Base-by-base conservation (phyloP, 2,888 invertebrate species). In the Sarcophaga caerulescens region DNA sequence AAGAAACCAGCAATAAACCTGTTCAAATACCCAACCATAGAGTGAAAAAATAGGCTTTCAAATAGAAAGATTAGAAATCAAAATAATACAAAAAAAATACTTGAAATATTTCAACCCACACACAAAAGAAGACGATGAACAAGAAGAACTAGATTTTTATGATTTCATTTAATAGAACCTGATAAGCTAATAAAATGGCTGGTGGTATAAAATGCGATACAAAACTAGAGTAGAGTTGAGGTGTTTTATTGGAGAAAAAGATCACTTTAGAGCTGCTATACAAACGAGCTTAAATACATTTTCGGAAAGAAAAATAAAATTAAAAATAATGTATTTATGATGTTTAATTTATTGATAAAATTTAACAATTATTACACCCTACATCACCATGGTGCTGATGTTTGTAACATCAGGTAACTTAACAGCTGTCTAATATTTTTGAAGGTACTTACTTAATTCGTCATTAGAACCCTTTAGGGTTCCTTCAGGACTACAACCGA, bases 1-100 rank as follows among this genome's bases (percentile, higher is more conserved):
- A 35, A 69, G 6, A 68, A 52, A 23, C 35, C 25, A 52, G 4
- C 19, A 60, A 77, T 47, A 69, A 82, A 83, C 85, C 80, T 83
- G 85, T 80, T 80, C 2, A 35, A 66, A 52, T 52, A 78, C 52
- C 19, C 65, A 65, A 19, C 12, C 69, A 62, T 45, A 35, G 1
- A 35, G 59, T 59, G n/a, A 14, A 62, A 11, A 68, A 80, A 60
- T 19, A 71, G 65, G 35, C 35, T 8, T 57, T 14, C 17, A 17
- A 59, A 62, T 19, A 73, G 45, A 69, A 25, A 65, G 8, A 60
- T 10, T 19, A 44, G n/a, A 12, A 44, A 4, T 66, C 44, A 35
- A 6, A 44, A 17, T 17, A 60, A 60, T 3, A 60, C 19, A 19
- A 62, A 62, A 25, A 74, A 45, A 23, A 4, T 44, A 73, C 66